Conservation (phyloP, 2,797 vertebrate species). For the Borostomias antarcticus region DNA sequence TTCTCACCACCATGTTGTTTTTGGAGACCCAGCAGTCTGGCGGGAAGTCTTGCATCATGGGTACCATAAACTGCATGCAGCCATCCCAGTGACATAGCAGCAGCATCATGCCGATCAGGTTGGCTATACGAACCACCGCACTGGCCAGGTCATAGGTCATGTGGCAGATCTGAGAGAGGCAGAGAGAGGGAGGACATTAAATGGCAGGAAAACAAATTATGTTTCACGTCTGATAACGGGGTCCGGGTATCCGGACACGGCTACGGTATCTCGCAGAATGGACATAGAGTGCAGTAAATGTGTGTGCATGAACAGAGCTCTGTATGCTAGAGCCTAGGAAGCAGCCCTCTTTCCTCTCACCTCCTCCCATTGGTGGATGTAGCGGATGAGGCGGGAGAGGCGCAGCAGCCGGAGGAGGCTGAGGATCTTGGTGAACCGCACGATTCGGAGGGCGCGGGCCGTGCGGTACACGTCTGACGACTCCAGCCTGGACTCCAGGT, state of each 20-base stretch:
- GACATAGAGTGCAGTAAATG: background rate
- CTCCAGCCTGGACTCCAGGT: constrained; percentile 85
- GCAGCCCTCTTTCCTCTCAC: constrained; percentile 63
- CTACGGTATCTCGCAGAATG: background rate
- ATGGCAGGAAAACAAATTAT: background rate
- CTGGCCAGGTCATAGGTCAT: constrained; percentile 97
- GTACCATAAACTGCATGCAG: constrained; percentile 93
- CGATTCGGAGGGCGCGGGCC: constrained; percentile 90
- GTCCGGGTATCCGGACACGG: background rate
- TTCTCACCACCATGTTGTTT: constrained; percentile 93
- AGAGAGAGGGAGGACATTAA: background rate
- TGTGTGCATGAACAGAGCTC: no score
- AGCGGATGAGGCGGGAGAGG: constrained; percentile 93
- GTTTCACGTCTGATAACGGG: background rate
- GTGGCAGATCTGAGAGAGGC: constrained; percentile 85
- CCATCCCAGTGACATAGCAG: constrained; percentile 96
- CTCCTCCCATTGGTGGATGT: constrained; percentile 98
- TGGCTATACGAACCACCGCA: constrained; percentile 90
- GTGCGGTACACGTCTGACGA: constrained; percentile 96
- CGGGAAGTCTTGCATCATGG: constrained; percentile 96
- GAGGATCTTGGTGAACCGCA: constrained; percentile 96
- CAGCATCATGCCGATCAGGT: constrained; percentile 96
- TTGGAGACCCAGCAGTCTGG: constrained; percentile 92
- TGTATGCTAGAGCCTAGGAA: no score
- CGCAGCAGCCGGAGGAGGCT: constrained; percentile 89